phyloP scores from a whole-genome alignment of 2,113 vertebrate genomes.

The Triplophysa siluroides region DNA sequence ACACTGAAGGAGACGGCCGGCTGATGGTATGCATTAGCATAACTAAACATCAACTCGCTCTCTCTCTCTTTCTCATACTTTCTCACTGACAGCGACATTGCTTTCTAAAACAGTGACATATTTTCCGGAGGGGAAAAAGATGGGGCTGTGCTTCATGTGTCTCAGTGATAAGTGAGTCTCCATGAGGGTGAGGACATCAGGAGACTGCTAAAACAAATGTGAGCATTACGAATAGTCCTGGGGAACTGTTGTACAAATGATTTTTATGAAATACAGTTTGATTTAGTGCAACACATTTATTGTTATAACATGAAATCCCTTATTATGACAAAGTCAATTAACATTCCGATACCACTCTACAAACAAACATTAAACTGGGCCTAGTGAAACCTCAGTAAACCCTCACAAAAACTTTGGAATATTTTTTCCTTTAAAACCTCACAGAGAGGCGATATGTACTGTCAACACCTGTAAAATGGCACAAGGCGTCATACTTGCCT shows the following conservation, averaged over 20 bases:
- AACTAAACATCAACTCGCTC: constrained; percentile 30
- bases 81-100: not conserved
- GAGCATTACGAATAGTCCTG: constrained; percentile 5
- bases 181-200: constrained; percentile 21
- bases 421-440: not conserved
- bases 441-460: not conserved
- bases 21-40: constrained; percentile 39
- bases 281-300: no score
- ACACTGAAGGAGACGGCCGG: constrained; percentile 8
- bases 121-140: constrained; percentile 14
- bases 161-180: constrained; percentile 32
- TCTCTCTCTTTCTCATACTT: not conserved
- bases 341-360: no score
- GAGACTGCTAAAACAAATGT: constrained; percentile 28
- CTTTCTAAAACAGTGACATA: constrained; percentile 24
- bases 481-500: not conserved
- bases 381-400: no score
- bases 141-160: not conserved
- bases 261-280: not conserved
- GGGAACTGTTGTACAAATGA: not conserved
- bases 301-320: no score
- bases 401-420: no score
- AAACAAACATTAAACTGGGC: no score
- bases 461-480: not conserved
- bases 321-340: no score